Conservation (phyloP, 2,888 invertebrate species). For the Phyllotreta striolata region DNA sequence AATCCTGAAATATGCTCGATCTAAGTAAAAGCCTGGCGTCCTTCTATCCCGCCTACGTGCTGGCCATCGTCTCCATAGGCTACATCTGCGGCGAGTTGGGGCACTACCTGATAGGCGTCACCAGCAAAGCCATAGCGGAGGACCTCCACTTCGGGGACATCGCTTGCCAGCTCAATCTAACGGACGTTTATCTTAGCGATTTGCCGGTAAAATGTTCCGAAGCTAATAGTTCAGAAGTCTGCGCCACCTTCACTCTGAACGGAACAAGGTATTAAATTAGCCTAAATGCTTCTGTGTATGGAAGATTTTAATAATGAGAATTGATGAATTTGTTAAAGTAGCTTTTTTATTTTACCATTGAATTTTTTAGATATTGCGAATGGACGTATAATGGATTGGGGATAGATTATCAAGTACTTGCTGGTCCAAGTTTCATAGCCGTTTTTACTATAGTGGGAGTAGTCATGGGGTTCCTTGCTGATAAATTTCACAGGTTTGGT, state of each 20-base stretch:
- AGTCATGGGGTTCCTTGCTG: slow-evolving; percentile 82
- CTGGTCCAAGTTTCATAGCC: slow-evolving; percentile 92
- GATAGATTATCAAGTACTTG: slow-evolving; percentile 89
- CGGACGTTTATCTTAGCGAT: slow-evolving; percentile 64
- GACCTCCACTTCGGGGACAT: slow-evolving; percentile 89
- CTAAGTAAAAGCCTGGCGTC: slow-evolving; percentile 69
- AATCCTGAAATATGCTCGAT: slow-evolving; percentile 43
- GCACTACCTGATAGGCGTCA: slow-evolving; percentile 88
- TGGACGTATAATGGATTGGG: slow-evolving; percentile 95
- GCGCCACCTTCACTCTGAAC: slow-evolving; percentile 69
- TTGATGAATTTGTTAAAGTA: background rate
- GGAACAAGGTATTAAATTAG: slow-evolving; percentile 69
- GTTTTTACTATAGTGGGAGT: slow-evolving; percentile 91
- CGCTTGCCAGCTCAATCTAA: slow-evolving; percentile 79
- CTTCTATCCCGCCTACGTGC: slow-evolving; percentile 80
- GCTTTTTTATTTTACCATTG: slow-evolving; percentile 5
- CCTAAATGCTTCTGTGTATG: too few species aligned
- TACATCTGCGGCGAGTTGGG: slow-evolving; percentile 88
- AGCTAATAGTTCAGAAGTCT: slow-evolving; percentile 66
- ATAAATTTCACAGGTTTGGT: slow-evolving; percentile 70
- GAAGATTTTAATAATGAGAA: too few species aligned
- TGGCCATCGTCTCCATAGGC: slow-evolving; percentile 81
- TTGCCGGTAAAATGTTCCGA: slow-evolving; percentile 66
- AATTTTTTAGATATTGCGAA: slow-evolving; percentile 71
- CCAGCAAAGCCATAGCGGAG: slow-evolving; percentile 84